phyloP scores from a whole-genome alignment of 2,888 invertebrate genomes.

The Ecdyonurus torrentis region DNA sequence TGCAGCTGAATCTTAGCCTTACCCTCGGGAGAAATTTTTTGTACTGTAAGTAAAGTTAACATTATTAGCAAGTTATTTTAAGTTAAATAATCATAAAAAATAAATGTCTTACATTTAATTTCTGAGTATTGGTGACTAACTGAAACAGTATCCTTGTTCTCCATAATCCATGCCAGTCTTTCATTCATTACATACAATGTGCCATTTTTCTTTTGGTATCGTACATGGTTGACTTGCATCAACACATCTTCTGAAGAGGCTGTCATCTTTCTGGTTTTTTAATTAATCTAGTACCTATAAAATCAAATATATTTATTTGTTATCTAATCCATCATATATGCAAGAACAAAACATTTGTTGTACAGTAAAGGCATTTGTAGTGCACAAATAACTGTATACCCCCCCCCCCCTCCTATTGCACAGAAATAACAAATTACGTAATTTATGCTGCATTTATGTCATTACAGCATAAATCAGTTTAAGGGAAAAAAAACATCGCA shows the following conservation, averaged over 20 bases:
- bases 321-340: too few species aligned
- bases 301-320: too few species aligned
- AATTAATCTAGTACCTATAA: constrained; percentile 16
- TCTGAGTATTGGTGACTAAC: constrained; percentile 89
- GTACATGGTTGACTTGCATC: constrained; percentile 78
- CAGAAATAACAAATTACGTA: too few species aligned
- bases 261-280: constrained; percentile 39
- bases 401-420: too few species aligned
- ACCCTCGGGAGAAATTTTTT: constrained; percentile 93
- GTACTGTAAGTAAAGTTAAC: constrained; percentile 40
- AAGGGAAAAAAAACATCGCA: too few species aligned
- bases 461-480: too few species aligned
- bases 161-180: constrained; percentile 90
- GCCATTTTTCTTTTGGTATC: constrained; percentile 93
- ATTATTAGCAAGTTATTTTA: constrained; percentile 11
- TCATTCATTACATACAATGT: constrained; percentile 91
- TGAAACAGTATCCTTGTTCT: constrained; percentile 78
- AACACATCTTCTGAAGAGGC: constrained; percentile 90
- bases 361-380: too few species aligned
- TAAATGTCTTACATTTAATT: constrained; percentile 63
- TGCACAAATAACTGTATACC: too few species aligned
- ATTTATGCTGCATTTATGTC: too few species aligned
- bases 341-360: too few species aligned
- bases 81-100: constrained; percentile 14
- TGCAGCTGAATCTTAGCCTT: constrained; percentile 98